Conservation (phyloP, 2,888 invertebrate species). For the Drosophila fulvimacula region DNA sequence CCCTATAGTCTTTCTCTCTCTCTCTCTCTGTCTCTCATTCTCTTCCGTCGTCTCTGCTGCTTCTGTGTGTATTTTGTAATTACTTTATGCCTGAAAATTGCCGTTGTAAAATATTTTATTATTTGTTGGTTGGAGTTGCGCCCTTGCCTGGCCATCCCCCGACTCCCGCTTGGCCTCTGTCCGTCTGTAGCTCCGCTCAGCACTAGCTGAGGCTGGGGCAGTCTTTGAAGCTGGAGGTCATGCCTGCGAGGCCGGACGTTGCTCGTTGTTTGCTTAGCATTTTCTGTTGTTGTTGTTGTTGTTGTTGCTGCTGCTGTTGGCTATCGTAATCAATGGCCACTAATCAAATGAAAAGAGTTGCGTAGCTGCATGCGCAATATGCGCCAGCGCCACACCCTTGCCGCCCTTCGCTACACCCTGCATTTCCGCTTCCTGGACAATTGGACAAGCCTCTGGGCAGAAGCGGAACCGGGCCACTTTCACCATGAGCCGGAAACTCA, state of each 20-base stretch:
- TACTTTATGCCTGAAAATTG: conserved; percentile 76
- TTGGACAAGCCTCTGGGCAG: conserved; percentile 18
- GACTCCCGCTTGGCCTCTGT: not conserved
- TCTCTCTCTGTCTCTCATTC: not conserved
- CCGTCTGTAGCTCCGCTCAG: not conserved
- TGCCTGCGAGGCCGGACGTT: conserved; percentile 44
- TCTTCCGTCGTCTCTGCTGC: not conserved
- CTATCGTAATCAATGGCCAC: conserved; percentile 57
- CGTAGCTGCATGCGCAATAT: conserved; percentile 50
- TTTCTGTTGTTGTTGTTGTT: conserved; percentile 27
- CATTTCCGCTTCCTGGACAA: conserved; percentile 6
- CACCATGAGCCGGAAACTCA: conserved; percentile 48
- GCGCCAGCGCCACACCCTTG: not conserved
- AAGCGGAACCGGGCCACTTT: conserved; percentile 37
- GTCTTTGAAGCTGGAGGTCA: conserved; percentile 43
- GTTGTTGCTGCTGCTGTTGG: conserved; percentile 10
- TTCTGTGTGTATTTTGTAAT: conserved; percentile 70
- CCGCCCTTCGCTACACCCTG: not conserved
- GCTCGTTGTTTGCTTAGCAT: conserved; percentile 49
- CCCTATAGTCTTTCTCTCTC: not conserved
- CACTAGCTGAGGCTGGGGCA: not conserved
- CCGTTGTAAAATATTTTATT: conserved; percentile 75
- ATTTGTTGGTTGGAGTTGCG: conserved; percentile 54
- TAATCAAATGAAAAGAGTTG: conserved; percentile 69
- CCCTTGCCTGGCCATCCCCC: not conserved